Conservation (phyloP, 2,113 vertebrate species). For the Sisor rabdophorus region DNA sequence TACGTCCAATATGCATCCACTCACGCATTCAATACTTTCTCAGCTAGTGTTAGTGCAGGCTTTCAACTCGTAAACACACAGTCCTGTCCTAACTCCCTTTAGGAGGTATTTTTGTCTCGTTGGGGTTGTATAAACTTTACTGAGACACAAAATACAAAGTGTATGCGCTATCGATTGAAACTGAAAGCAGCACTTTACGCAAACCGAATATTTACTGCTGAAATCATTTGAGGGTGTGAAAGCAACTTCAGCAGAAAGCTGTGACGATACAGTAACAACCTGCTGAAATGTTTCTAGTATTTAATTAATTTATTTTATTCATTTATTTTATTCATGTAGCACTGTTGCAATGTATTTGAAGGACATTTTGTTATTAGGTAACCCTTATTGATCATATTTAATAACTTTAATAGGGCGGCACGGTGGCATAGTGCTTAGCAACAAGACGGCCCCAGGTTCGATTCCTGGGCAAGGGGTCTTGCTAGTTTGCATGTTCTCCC, state of each 20-base stretch:
- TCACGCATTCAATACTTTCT: constrained; percentile 62
- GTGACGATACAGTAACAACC: neutral
- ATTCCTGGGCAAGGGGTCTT: no score
- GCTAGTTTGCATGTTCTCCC: no score
- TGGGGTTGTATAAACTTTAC: constrained; percentile 34
- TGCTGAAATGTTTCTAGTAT: neutral
- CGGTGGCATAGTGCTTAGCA: no score
- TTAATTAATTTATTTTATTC: neutral
- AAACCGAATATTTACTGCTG: neutral
- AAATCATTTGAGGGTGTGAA: neutral
- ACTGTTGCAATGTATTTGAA: no score
- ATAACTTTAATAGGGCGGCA: no score
- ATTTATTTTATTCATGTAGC: no score
- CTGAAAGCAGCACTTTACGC: neutral
- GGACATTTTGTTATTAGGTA: no score
- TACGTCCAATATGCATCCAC: constrained; percentile 53
- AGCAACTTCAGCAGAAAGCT: neutral
- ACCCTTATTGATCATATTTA: no score
- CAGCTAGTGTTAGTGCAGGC: constrained; percentile 40
- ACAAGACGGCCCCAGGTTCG: no score
- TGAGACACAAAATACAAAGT: constrained; percentile 8
- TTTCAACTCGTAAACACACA: constrained; percentile 46
- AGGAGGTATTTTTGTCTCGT: constrained; percentile 39
- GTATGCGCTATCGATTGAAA: constrained; percentile 28
- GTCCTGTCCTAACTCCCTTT: constrained; percentile 13